Conservation (phyloP, 2,797 vertebrate genomes). For the Chaenodraco wilsoni region DNA sequence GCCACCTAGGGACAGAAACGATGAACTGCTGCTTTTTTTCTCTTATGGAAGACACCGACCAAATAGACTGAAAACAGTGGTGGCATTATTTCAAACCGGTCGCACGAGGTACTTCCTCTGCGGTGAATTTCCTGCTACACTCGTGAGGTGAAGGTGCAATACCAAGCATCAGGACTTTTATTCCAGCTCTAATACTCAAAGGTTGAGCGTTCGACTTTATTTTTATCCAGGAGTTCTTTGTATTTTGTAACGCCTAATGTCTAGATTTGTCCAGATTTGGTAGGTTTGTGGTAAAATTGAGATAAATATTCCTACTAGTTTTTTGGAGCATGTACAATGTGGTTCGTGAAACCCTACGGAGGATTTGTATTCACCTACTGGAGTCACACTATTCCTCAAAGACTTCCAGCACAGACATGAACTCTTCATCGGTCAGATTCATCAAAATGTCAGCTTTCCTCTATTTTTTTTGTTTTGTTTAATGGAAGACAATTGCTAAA, state of each 20-base stretch:
- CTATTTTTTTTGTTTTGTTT: constrained; percentile 13
- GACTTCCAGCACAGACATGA: constrained; percentile 19
- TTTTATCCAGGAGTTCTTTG: constrained; percentile 65
- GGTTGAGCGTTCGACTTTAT: constrained; percentile 47
- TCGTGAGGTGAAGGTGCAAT: constrained; percentile 50
- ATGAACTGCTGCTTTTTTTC: constrained; percentile 18
- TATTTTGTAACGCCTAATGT: constrained; percentile 77
- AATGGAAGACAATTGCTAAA: constrained; percentile 30
- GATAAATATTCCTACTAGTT: constrained; percentile 66
- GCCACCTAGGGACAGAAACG: constrained; percentile 17
- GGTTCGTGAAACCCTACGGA: constrained; percentile 49
- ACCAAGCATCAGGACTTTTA: constrained; percentile 60
- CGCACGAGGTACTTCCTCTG: constrained; percentile 36
- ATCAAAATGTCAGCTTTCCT: constrained; percentile 35
- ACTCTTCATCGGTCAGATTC: constrained; percentile 18
- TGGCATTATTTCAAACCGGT: constrained; percentile 39
- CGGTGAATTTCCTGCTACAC: constrained; percentile 34
- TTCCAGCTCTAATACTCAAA: constrained; percentile 50
- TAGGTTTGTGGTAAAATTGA: constrained; percentile 68
- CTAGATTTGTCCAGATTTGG: constrained; percentile 68
- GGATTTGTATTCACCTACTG: constrained; percentile 40
- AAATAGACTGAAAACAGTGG: constrained; percentile 41
- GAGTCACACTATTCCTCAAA: constrained; percentile 30
- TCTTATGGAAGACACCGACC: constrained; percentile 33
- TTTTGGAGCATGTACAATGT: constrained; percentile 70